A percentile compares a stretch with the other conserved stretches of the same genome.
These are phyloP conservation scores for Eristalis intricaria DNA, from an alignment of 2,888 invertebrate genomes.

Conservation along the genomic window DNA sequence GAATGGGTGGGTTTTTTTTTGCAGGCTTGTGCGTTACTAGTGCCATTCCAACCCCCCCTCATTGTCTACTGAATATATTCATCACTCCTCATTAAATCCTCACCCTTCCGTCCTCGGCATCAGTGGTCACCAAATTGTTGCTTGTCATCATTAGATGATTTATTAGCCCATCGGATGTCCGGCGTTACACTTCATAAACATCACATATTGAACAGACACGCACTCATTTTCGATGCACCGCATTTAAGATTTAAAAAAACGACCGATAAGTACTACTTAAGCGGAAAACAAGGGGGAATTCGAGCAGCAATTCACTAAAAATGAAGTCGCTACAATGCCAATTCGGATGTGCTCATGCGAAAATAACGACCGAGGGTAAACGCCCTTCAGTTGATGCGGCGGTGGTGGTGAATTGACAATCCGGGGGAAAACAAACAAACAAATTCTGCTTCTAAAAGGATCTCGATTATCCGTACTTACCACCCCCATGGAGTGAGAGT, in stretches of 20 bases:
- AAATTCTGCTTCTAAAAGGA: constrained; percentile 67
- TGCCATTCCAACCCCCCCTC: background rate
- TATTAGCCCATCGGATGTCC: constrained; percentile 76
- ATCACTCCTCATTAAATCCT: constrained; percentile 11
- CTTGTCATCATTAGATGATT: constrained; percentile 68
- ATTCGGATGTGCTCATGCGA: constrained; percentile 63
- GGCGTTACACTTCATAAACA: constrained; percentile 71
- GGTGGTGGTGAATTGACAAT: constrained; percentile 54
- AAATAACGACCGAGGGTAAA: constrained; percentile 60
- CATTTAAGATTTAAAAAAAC: constrained; percentile 33
- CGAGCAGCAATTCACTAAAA: constrained; percentile 65
- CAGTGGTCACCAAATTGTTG: constrained; percentile 56
- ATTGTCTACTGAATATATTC: background rate
- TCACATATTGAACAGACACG: constrained; percentile 60
- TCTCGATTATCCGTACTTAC: constrained; percentile 67
- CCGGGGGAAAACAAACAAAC: constrained; percentile 56
- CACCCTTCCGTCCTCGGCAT: background rate
- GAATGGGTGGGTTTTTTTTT: too few species aligned
- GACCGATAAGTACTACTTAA: constrained; percentile 20
- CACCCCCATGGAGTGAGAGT: constrained; percentile 60
- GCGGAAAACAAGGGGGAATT: constrained; percentile 23
- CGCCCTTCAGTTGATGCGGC: constrained; percentile 50
- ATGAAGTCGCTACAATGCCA: constrained; percentile 50
- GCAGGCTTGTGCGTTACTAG: too few species aligned
- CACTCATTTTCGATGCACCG: constrained; percentile 15